Evolutionary conservation across 2,797 vertebrate genomes (phyloP).

Genomic region (Xyrichtys novacula): DNA sequence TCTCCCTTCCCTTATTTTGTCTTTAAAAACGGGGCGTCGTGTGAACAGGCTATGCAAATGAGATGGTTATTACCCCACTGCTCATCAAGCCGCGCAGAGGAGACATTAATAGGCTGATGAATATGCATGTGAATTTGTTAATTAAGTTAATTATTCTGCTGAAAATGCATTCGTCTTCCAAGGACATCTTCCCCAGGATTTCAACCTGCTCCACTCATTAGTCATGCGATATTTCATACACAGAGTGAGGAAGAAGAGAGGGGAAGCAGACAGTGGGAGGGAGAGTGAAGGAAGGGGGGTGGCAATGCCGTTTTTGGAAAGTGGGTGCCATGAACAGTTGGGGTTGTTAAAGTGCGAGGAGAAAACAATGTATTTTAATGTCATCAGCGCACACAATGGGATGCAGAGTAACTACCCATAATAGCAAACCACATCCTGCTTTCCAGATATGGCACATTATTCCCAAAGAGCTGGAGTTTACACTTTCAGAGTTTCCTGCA

Average conservation of each 20-base stretch:
- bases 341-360: constrained; percentile 76
- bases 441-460: constrained; percentile 75
- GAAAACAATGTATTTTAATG: constrained; percentile 77
- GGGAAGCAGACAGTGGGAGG: constrained; percentile 76
- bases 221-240: constrained; percentile 96
- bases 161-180: constrained; percentile 99
- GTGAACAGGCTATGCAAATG: constrained; percentile 98
- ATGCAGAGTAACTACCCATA: constrained; percentile 65
- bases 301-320: constrained; percentile 76
- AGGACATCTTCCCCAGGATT: constrained; percentile 99
- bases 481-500: constrained; percentile 62
- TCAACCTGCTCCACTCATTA: constrained; percentile 98
- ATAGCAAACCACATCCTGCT: constrained; percentile 67
- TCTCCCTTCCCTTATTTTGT: constrained; percentile 79
- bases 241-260: constrained; percentile 63
- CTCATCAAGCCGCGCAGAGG: constrained; percentile 98
- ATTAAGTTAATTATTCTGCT: constrained; percentile 99
- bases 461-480: constrained; percentile 63
- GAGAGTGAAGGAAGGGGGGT: constrained; percentile 64
- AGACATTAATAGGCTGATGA: constrained; percentile 99
- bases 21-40: constrained; percentile 89
- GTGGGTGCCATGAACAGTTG: constrained; percentile 73
- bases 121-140: constrained; percentile 99
- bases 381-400: constrained; percentile 75
- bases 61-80: constrained; percentile 98